Percentiles rank a stretch among this genome's conserved stretches.
Evolutionary conservation across 1,140 invertebrate species (phyloP).

Genomic region (Neodiprion lecontei): DNA sequence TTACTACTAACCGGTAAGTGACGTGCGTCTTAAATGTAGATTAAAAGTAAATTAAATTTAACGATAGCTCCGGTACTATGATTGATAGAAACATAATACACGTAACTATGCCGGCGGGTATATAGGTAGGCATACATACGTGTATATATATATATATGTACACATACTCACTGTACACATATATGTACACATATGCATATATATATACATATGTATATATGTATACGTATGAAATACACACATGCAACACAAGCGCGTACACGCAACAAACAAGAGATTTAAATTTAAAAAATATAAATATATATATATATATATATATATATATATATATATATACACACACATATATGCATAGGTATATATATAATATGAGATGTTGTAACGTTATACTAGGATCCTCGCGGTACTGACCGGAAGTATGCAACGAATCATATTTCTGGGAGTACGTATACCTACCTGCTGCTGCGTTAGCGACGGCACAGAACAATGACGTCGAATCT

Average conservation of each 20-base stretch:
- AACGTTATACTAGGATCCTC: neutral
- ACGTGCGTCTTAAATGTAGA: too few relatives aligned
- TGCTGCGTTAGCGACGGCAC: too few relatives aligned
- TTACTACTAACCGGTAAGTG: too few relatives aligned
- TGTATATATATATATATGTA: slow-evolving; percentile 22
- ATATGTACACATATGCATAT: slow-evolving; percentile 27
- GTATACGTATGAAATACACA: slow-evolving; percentile 24
- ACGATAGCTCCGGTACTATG: too few relatives aligned
- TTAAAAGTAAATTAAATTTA: too few relatives aligned
- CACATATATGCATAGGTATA: neutral
- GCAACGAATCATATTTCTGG: neutral
- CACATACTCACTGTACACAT: neutral
- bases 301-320: neutral
- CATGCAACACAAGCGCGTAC: neutral
- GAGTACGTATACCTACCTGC: too few relatives aligned
- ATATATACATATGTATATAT: slow-evolving; percentile 38
- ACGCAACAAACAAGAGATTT: neutral
- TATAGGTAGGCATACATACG: slow-evolving; percentile 33
- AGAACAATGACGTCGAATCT: too few relatives aligned
- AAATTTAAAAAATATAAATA: neutral
- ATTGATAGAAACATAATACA: too few relatives aligned
- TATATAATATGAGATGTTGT: neutral
- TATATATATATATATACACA: neutral
- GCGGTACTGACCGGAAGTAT: neutral
- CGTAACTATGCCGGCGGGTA: slow-evolving; percentile 10